Percentiles rank a stretch among this genome's conserved stretches.
Conservation (phyloP, 1,140 invertebrate genomes). For the Drosophila ananassae region DNA sequence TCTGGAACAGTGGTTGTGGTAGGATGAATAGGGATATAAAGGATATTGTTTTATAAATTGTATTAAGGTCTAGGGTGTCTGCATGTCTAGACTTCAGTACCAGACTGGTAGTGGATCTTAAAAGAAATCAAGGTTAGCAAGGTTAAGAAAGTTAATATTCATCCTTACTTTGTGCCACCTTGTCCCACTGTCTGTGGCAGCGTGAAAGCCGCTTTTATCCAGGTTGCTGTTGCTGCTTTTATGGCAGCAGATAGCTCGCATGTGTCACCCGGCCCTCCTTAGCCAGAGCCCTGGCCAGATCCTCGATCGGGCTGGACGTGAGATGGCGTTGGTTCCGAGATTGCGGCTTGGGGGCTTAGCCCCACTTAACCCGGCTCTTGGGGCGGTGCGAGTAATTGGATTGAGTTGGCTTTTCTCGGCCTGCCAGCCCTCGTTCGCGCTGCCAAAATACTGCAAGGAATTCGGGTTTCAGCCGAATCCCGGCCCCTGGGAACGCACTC, state of each 20-base stretch:
- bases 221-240: slow-evolving; percentile 71
- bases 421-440: slow-evolving; percentile 37
- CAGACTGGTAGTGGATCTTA: too few relatives aligned
- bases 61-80: too few relatives aligned
- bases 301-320: slow-evolving; percentile 13
- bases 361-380: slow-evolving; percentile 46
- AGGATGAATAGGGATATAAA: too few relatives aligned
- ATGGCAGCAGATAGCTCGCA: slow-evolving; percentile 73
- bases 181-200: slow-evolving; percentile 18
- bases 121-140: too few relatives aligned
- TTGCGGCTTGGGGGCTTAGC: slow-evolving; percentile 35
- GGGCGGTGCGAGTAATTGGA: slow-evolving; percentile 45
- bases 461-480: not conserved
- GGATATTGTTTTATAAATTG: too few relatives aligned
- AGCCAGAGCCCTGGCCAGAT: slow-evolving; percentile 9
- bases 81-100: too few relatives aligned
- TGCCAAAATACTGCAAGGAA: slow-evolving; percentile 27
- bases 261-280: slow-evolving; percentile 63
- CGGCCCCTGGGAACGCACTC: slow-evolving; percentile 20
- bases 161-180: too few relatives aligned
- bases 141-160: not conserved
- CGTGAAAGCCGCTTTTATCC: slow-evolving; percentile 63
- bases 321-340: slow-evolving; percentile 15
- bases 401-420: slow-evolving; percentile 45
- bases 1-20: slow-evolving; percentile 25